Evolutionary conservation across 2,797 vertebrate species (phyloP).

Genomic region (Pogonophryne albipinna): DNA sequence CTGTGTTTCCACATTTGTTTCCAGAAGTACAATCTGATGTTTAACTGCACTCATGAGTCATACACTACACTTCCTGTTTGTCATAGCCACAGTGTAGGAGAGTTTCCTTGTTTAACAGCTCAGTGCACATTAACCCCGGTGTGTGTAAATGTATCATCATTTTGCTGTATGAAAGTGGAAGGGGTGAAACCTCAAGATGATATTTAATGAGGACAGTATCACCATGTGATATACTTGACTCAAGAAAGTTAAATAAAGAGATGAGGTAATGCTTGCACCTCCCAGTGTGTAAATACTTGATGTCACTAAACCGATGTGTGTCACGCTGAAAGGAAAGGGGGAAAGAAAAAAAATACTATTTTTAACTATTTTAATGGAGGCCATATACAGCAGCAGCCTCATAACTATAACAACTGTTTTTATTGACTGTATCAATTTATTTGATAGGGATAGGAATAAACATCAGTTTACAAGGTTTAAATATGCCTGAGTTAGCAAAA

Average conservation of each 20-base stretch:
- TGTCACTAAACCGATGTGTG: slow-evolving; percentile 10
- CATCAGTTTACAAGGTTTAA: no score
- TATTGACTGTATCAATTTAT: no score
- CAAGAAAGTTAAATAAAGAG: slow-evolving; percentile 15
- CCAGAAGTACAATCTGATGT: slow-evolving; percentile 59
- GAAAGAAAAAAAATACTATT: background rate
- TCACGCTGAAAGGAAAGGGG: background rate
- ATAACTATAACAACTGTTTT: background rate
- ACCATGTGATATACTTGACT: slow-evolving; percentile 31
- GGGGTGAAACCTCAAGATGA: background rate
- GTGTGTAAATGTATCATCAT: background rate
- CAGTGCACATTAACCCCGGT: background rate
- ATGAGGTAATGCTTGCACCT: slow-evolving; percentile 39
- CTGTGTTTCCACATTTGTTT: slow-evolving; percentile 40
- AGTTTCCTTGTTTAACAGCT: slow-evolving; percentile 30
- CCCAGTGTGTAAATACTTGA: slow-evolving; percentile 35
- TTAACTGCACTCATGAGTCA: slow-evolving; percentile 55
- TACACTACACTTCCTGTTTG: slow-evolving; percentile 71
- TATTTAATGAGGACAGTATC: background rate
- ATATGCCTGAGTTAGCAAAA: no score
- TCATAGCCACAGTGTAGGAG: slow-evolving; percentile 29
- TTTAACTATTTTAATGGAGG: slow-evolving; percentile 4
- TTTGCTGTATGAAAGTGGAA: background rate
- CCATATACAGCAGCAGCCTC: background rate
- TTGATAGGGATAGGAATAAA: no score